Base-by-base conservation (phyloP, 2,113 vertebrate species). In the Emberiza fucata region DNA sequence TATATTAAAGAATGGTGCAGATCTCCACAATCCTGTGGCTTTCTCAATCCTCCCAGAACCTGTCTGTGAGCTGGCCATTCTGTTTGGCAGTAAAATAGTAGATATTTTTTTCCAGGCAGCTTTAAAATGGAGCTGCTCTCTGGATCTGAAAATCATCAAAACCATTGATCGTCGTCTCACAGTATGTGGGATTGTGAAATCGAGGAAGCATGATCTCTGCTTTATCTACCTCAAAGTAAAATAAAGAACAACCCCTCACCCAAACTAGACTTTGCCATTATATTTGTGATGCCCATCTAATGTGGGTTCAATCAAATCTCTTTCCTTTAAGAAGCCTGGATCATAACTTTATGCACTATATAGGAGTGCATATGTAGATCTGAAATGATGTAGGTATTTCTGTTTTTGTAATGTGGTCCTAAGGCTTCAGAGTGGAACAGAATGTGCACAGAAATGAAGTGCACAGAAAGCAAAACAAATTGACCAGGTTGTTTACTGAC, bases 391-490 rank as follows among this genome's bases (percentile, higher is more conserved):
- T 61, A 65, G 59, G 2, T 88, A 63, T 50, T 91, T 85, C 35
- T 87, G 73, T 57, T 73, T 73, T 81, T 87, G 29, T 81, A 45
- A 54, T 70, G 21, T 69, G 16, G 9, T 76, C 8, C 72, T 92
- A 50, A 47, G 71, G 75, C 79, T 92, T 92, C 65, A 84, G 73
- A 79, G 69, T 18, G 48, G 39, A 70, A 77, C 77, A 77, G 86
- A 94, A 94, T 92, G 59, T 76, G n/a, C n/a, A n/a, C n/a, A n/a
- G n/a, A 86, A 91, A 95, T 60, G 24, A 88, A 87, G 25, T 89
- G 35, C 88, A 83, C n/a, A 82, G 83, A 90, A 86, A 71, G 50
- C 66, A 88, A 92, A 91, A 25, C 33, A 90, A 87, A 79, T 77
- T 57, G 90, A 70, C 54, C 7, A 6, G 5, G 27, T 78, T 66